Base-by-base conservation (phyloP, 2,888 invertebrate genomes). In the Lithophane socia region DNA sequence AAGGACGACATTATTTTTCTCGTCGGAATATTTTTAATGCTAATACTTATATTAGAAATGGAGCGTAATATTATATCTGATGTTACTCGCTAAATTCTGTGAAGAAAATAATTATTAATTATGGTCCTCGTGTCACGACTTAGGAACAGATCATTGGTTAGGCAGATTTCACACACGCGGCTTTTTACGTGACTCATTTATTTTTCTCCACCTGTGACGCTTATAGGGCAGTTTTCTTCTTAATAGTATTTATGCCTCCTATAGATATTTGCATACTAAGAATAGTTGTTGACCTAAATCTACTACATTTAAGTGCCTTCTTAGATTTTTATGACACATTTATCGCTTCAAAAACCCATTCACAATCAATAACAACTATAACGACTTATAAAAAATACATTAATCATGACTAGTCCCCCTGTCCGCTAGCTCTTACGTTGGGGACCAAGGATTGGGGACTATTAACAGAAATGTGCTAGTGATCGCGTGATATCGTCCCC, bases 391-490 rank as follows among this genome's bases (percentile, higher is more conserved):
- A 76, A 72, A 80, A 66, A 74, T 67, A 60, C 79, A 79, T 84
- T 74, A 84, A 78, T 75, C 83, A 81, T 65, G 60, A 44, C 52
- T 72, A 65, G 49, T 72, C 44, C 61, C 70, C 80, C 63, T 63
- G 49, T 71, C 86, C 87, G 85, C 79, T 84, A 82, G 60, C 77
- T 71, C 75, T 86, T 88, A 73, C 71, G 56, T 80, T 79, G 70
- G 75, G 73, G 63, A 52, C 73, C 67, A 84, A 86, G 87, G 84
- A 91, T 91, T 88, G 90, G 91, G 91, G 86, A 90, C 93, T 93
- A 95, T 95, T 94, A 94, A 93, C 94, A 93, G 93, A 94, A 94
- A 94, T 91, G 91, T 91, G 92, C 88, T 89, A 89, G 93, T 90
- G 94, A 95, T 95, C 93, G 93, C 87, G 85, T 92, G 94, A 94